Percentiles rank a stretch among this genome's conserved stretches.
phyloP scores from a whole-genome alignment of 2,113 vertebrate species.

The Anguilla rostrata region DNA sequence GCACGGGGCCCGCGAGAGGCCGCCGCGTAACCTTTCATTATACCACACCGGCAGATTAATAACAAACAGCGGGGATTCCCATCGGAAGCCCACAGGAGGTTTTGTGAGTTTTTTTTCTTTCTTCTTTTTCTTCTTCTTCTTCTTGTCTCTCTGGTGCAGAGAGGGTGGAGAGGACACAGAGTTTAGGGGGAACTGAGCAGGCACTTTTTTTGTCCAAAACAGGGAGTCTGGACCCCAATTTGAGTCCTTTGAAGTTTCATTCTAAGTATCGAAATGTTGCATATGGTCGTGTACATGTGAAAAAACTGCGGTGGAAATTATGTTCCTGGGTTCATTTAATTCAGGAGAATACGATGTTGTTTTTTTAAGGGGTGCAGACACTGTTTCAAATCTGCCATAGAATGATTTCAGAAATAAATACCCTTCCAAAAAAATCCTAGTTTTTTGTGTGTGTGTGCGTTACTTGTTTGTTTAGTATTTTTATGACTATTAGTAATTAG shows the following conservation, averaged over 20 bases:
- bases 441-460: background rate
- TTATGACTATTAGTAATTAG: conserved; percentile 7
- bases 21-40: conserved; percentile 41
- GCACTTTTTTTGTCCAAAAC: background rate
- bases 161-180: conserved; percentile 30
- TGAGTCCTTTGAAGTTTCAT: background rate
- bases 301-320: no score
- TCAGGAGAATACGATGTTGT: background rate
- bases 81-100: conserved; percentile 31
- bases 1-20: conserved; percentile 25
- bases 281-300: no score
- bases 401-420: background rate
- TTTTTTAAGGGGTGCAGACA: background rate
- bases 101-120: background rate
- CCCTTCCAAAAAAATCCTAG: background rate
- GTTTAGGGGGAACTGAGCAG: background rate
- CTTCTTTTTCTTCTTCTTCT: background rate
- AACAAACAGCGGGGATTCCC: conserved; percentile 41
- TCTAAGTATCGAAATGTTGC: background rate
- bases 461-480: background rate
- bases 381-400: background rate
- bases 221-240: background rate
- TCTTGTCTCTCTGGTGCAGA: conserved; percentile 16
- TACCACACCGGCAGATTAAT: conserved; percentile 40
- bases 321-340: background rate